Evolutionary conservation across 30 jellyfish, hydroid and myxozoan species (phyloP).

Genomic region (Chironex yamaguchii): DNA sequence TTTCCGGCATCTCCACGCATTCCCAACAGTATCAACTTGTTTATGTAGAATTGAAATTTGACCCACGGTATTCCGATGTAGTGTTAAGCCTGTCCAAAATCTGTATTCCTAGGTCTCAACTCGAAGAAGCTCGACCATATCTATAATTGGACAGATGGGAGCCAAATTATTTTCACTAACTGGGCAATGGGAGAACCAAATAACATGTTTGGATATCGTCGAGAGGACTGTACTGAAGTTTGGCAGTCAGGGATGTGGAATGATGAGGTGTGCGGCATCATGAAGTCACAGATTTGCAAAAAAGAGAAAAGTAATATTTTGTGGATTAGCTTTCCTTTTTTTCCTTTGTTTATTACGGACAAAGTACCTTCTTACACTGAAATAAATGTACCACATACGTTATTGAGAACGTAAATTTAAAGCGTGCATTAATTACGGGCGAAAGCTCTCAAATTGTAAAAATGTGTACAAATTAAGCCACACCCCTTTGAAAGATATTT

Average conservation of each 20-base stretch:
- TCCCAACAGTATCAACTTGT: too few species aligned
- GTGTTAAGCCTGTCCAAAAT: too few species aligned
- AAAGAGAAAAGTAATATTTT: conserved; percentile 67
- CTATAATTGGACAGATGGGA: conserved; percentile 85
- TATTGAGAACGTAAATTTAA: too few species aligned
- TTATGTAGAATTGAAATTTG: too few species aligned
- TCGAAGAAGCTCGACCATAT: conserved; percentile 63
- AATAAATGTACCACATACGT: too few species aligned
- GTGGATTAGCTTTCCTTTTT: not conserved
- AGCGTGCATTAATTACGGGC: too few species aligned
- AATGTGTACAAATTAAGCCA: too few species aligned
- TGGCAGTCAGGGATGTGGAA: conserved; percentile 72
- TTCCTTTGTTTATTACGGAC: not conserved
- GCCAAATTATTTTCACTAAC: conserved; percentile 69
- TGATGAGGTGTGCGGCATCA: conserved; percentile 63
- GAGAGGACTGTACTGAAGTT: conserved; percentile 20
- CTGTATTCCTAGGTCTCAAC: conserved; percentile 61
- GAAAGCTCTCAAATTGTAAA: too few species aligned
- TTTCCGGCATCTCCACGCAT: not conserved
- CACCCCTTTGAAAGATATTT: too few species aligned
- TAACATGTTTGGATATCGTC: conserved; percentile 51
- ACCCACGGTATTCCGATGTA: too few species aligned
- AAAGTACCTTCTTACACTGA: too few species aligned
- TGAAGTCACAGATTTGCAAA: conserved; percentile 75
- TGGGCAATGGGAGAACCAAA: conserved; percentile 82